phyloP scores from a whole-genome alignment of 2,888 invertebrate species.

The Meiosimyza platycephala region DNA sequence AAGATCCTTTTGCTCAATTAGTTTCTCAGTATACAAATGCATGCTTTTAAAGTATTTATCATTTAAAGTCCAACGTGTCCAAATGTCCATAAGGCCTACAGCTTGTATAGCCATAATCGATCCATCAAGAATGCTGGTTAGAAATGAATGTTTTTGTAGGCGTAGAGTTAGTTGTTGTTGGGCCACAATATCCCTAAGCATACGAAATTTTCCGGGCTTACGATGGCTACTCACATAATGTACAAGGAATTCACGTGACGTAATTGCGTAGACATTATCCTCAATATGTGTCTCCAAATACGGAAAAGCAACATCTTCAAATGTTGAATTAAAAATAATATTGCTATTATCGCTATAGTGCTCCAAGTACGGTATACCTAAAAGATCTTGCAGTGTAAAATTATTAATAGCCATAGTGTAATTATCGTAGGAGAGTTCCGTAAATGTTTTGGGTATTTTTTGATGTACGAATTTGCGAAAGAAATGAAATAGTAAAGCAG shows the following conservation, averaged over 20 bases:
- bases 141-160: constrained; percentile 47
- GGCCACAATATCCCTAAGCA: constrained; percentile 44
- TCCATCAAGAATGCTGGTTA: constrained; percentile 45
- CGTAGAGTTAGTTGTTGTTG: constrained; percentile 42
- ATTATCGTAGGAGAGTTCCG: constrained; percentile 42
- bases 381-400: constrained; percentile 42
- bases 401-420: constrained; percentile 46
- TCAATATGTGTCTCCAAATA: constrained; percentile 40
- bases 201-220: constrained; percentile 39
- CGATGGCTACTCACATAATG: constrained; percentile 32
- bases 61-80: constrained; percentile 36
- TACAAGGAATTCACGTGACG: constrained; percentile 44
- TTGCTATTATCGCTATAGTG: constrained; percentile 22
- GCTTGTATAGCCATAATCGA: constrained; percentile 45
- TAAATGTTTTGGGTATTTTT: constrained; percentile 43
- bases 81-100: constrained; percentile 48
- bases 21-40: background rate
- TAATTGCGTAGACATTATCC: constrained; percentile 38
- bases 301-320: constrained; percentile 40
- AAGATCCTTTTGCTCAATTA: constrained; percentile 35
- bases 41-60: constrained; percentile 17
- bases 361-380: constrained; percentile 36
- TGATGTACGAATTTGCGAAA: constrained; percentile 49
- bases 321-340: constrained; percentile 34
- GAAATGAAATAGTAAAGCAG: constrained; percentile 49